Conservation (phyloP, 2,113 vertebrate species). For the Fregata magnificens region DNA sequence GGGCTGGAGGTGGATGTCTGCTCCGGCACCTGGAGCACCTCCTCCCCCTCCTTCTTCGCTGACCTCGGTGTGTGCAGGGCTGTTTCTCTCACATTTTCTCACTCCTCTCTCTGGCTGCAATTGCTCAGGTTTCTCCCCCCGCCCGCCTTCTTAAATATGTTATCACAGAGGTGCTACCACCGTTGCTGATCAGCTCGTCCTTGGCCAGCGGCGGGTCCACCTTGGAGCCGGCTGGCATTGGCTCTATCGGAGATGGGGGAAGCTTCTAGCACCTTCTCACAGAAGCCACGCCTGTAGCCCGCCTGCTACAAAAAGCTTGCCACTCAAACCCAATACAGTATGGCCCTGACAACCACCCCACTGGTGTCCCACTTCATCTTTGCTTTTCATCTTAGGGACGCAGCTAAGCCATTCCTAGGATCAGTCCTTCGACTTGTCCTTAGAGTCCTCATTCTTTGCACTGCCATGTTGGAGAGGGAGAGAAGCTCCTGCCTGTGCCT, state of each 20-base stretch:
- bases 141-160: not conserved
- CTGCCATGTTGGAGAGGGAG: not conserved
- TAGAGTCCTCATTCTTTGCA: not conserved
- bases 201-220: not conserved
- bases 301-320: not conserved
- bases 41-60: not conserved
- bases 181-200: fast-evolving
- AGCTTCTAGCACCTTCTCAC: not conserved
- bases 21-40: not conserved
- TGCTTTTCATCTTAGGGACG: not conserved
- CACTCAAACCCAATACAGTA: not conserved
- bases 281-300: not conserved
- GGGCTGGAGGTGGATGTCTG: no score
- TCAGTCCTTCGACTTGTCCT: not conserved
- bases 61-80: no score
- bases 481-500: not conserved
- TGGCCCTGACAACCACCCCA: not conserved
- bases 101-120: not conserved
- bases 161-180: not conserved
- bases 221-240: not conserved
- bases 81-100: not conserved
- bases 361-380: not conserved
- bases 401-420: not conserved
- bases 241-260: fast-evolving
- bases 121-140: not conserved